Base-by-base conservation (phyloP, 2,797 vertebrate genomes). In the Xiphorhynchus erythropygius region DNA sequence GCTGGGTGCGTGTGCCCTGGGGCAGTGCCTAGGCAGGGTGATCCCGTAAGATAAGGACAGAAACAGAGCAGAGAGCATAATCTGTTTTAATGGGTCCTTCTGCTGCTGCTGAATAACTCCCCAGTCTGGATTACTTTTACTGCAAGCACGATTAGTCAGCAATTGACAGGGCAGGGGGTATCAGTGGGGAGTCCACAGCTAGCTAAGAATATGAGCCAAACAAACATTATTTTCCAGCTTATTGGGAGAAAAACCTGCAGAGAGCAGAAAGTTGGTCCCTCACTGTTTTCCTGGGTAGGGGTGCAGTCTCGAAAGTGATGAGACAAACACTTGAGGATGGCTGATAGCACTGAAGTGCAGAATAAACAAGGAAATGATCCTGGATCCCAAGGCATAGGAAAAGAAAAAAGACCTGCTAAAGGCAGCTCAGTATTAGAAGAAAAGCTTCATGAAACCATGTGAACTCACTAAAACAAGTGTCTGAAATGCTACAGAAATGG, bases 261-360 rank as follows among this genome's bases (percentile, higher is more conserved):
- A 90, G 96, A 94, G 73, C 41, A 79, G 91, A 90, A 94, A 91
- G 87, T 93, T 91, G 78, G 68, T 94, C 74, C 73, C 94, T 96
- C 3, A 78, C 88, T 94, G 95, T 93, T 95, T 94, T 87, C 67
- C 81, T 76, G 77, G 85, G 93, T 70, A 91, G 91, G 87, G 85
- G 63, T 90, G 76, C 94, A 74, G 94, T 82, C 90, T 94, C 1
- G 28, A 93, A 96, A 68, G 53, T 8, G 42, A 93, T 82, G 95
- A 94, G 93, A 91, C 93, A 96, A 94, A 94, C 93, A 90, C 96
- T 96, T 92, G 90, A 93, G 81, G 78, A 90, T 50, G 86, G 91
- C 74, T 91, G 93, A 95, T 94, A 89, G 87, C 74, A 60, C 64
- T 87, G 94, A 57, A 93, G 91, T 89, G 74, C 85, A 80, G 90